phyloP scores from a whole-genome alignment of 2,888 invertebrate genomes.

The Apodemia duryi region DNA sequence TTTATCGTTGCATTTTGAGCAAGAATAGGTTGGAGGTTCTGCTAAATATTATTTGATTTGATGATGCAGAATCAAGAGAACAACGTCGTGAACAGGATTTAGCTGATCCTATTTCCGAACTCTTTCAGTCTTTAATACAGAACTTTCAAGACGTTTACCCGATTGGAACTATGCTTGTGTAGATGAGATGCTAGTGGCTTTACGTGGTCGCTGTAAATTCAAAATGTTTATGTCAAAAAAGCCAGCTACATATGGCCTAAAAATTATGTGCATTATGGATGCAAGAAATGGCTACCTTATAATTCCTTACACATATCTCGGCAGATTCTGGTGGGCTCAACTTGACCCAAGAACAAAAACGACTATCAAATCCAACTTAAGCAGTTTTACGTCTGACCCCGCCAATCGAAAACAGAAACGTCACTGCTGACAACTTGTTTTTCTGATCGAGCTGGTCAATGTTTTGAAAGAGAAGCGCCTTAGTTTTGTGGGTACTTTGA shows the following conservation, averaged over 20 bases:
- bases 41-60: conserved; percentile 8
- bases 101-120: conserved; percentile 14
- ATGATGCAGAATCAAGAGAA: conserved; percentile 9
- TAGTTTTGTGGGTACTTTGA: conserved; percentile 11
- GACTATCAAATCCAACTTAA: conserved; percentile 9
- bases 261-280: conserved; percentile 13
- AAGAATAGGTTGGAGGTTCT: not conserved
- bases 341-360: conserved; percentile 18
- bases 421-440: conserved; percentile 7
- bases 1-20: conserved; percentile 12
- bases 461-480: conserved; percentile 4
- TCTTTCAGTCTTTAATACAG: conserved; percentile 3
- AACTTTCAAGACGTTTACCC: conserved; percentile 7
- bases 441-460: not conserved
- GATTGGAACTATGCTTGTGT: conserved; percentile 19
- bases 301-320: conserved; percentile 3
- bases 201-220: conserved; percentile 16
- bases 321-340: conserved; percentile 13
- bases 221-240: conserved; percentile 17
- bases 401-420: conserved; percentile 9
- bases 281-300: not conserved
- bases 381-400: not conserved
- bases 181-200: conserved; percentile 18
- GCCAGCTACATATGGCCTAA: conserved; percentile 13
- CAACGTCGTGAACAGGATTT: not conserved